Base-by-base conservation (phyloP, 2,797 vertebrate genomes). In the Ctenopoma multispine region DNA sequence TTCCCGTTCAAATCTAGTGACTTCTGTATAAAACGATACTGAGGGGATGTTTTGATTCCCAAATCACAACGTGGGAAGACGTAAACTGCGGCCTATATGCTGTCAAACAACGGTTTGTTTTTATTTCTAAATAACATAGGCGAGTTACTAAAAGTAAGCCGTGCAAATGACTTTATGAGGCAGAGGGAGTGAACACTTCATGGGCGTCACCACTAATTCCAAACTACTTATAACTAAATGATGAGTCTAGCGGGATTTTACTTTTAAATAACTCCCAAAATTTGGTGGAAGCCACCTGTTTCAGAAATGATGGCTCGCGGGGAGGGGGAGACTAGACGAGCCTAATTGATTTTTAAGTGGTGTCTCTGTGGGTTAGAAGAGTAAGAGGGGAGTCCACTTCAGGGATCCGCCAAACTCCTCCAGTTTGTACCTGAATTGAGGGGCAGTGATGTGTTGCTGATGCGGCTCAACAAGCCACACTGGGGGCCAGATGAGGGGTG, bases 271-370 rank as follows among this genome's bases (percentile, higher is more conserved):
- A 43, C 20, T 68, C 24, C 47, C 18, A 40, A 53, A 75, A 60
- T 71, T 56, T 50, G 18, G 20, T 54, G 47, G 41, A 41, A 56
- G 58, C 49, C 84, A 84, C 80, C 80, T 82, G 79, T 73, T 83
- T 71, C 15, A 11, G 27, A 21, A 71, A 69, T 51, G 24, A 63
- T 38, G 51, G 57, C 70, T 46, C 53, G 31, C 31, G 6, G 34
- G 18, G 58, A 71, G 62, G 27, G 67, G 49, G 60, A 56, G 65
- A 69, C 66, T n/a, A 69, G 77, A 69, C 40, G 67, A 73, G 68
- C 66, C 90, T 95, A 94, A 95, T 92, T 95, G 93, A 93, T 95
- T 95, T 94, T 93, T 93, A 95, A 95, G 91, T 93, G 92, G 86
- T 83, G 87, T 90, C 90, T 89, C 87, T 71, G 90, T 83, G 86